phyloP scores from a whole-genome alignment of 2,888 invertebrate genomes.

The Xanthorhoe spadicearia region DNA sequence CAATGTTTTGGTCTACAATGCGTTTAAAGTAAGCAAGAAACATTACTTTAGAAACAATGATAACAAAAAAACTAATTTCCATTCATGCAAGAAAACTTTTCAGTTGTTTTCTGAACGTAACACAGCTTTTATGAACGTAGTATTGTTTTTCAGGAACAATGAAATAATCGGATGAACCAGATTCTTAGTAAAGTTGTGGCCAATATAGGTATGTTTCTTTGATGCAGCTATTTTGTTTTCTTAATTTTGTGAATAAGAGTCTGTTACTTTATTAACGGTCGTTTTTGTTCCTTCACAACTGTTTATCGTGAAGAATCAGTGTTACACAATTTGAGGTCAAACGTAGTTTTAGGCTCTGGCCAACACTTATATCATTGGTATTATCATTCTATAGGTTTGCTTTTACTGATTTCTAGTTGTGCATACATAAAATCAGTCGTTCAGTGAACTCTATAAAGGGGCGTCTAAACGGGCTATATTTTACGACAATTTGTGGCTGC shows the following conservation, averaged over 20 bases:
- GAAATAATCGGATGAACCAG: no score
- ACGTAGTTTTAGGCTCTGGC: not conserved
- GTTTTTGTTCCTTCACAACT: no score
- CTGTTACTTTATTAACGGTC: no score
- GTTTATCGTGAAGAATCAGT: no score
- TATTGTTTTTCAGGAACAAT: not conserved
- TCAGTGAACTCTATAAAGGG: not conserved
- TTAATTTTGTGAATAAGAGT: no score
- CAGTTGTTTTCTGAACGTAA: not conserved
- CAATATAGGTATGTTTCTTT: no score
- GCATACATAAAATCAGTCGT: not conserved
- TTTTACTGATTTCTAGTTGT: not conserved
- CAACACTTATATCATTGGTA: no score
- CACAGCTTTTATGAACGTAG: not conserved
- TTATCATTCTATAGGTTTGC: not conserved
- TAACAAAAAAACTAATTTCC: not conserved
- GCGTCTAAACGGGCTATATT: no score
- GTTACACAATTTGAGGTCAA: no score
- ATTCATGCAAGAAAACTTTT: not conserved
- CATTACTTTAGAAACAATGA: conserved; percentile 10
- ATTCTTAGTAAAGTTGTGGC: no score
- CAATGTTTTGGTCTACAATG: conserved; percentile 20
- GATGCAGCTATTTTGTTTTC: no score
- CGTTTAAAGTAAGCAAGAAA: conserved; percentile 1
- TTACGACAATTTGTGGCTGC: no score